These are phyloP conservation scores for Chlorospingus flavigularis DNA, from an alignment of 2,797 vertebrate genomes.

Conservation along the genomic window DNA sequence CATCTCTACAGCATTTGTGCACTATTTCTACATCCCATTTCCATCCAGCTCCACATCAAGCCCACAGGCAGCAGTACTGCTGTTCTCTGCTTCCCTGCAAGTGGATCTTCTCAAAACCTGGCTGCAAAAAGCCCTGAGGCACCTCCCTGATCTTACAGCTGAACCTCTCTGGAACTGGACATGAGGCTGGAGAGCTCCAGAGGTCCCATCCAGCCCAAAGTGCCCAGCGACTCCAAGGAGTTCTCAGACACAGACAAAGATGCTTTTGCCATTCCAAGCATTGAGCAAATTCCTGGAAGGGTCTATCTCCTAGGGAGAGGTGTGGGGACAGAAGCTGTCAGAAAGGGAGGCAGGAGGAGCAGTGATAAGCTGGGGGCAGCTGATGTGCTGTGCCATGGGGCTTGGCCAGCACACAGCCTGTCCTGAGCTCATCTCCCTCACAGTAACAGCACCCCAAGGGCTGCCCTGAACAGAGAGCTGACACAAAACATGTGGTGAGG, in stretches of 20 bases:
- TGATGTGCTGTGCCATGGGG: not conserved
- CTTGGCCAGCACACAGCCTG: not conserved
- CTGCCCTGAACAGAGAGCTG: not conserved
- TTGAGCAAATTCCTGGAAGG: not conserved
- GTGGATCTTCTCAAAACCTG: not conserved
- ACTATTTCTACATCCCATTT: not conserved
- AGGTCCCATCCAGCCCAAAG: not conserved
- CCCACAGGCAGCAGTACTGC: not conserved
- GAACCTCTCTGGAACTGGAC: not conserved
- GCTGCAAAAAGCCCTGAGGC: not conserved
- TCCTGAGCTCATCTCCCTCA: not conserved
- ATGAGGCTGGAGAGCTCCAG: not conserved
- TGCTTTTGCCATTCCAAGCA: not conserved
- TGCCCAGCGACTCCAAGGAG: not conserved
- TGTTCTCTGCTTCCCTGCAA: not conserved
- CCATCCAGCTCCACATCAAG: not conserved
- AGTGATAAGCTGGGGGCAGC: not conserved
- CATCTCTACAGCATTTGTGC: not conserved
- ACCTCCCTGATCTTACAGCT: not conserved
- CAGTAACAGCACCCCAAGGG: not conserved
- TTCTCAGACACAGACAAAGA: rapidly evolving
- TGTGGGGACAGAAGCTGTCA: not conserved
- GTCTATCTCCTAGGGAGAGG: not conserved
- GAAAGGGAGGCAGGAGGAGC: not conserved
- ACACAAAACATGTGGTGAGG: rapidly evolving